Percentiles rank a stretch among this genome's conserved stretches.
Evolutionary conservation across 2,888 invertebrate species (phyloP).

Genomic region (Harpagoxenus sublaevis): DNA sequence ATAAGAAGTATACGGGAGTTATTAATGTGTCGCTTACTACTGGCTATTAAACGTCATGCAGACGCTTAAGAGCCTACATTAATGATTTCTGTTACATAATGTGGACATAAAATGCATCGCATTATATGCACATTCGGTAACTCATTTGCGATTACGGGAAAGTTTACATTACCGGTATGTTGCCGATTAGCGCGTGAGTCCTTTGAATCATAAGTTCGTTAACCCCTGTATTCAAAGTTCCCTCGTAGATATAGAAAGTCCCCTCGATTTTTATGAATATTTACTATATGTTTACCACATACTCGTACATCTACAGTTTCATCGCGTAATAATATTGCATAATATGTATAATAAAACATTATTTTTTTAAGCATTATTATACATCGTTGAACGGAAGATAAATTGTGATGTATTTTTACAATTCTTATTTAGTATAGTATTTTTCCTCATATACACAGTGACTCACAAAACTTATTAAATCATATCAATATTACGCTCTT

Average conservation of each 20-base stretch:
- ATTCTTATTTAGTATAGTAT: not conserved
- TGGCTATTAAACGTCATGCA: constrained; percentile 12
- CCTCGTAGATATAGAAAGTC: too few species aligned
- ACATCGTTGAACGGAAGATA: not conserved
- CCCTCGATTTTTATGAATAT: not conserved
- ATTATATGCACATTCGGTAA: constrained; percentile 30
- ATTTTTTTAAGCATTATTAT: not conserved
- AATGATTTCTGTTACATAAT: constrained; percentile 45
- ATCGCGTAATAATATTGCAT: not conserved
- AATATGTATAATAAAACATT: not conserved
- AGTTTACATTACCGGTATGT: constrained; percentile 38
- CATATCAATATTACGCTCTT: too few species aligned
- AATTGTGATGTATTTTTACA: not conserved
- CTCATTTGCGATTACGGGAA: constrained; percentile 63
- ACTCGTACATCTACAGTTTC: not conserved
- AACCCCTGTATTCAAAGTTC: constrained; percentile 27
- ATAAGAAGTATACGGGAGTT: not conserved
- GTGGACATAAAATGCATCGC: constrained; percentile 45
- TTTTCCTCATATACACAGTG: not conserved
- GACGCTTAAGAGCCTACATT: not conserved
- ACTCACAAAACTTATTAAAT: too few species aligned
- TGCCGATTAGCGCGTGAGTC: constrained; percentile 28
- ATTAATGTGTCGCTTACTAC: constrained; percentile 12
- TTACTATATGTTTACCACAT: not conserved
- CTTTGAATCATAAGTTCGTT: constrained; percentile 55